phyloP scores from a whole-genome alignment of 1,140 invertebrate species.

The Oreohelix idahoensis region DNA sequence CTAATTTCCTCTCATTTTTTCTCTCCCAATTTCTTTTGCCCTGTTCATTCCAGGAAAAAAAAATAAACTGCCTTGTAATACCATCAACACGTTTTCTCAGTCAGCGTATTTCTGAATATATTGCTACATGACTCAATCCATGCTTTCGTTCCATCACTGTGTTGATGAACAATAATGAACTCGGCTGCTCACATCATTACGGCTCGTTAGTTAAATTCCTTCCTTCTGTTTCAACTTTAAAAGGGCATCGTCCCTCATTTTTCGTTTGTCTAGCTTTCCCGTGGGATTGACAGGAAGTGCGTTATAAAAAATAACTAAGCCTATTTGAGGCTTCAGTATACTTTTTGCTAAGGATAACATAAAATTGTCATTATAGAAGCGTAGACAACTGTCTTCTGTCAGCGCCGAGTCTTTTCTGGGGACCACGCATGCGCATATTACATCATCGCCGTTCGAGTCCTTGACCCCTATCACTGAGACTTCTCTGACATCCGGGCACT shows the following conservation, averaged over 20 bases:
- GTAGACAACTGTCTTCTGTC: not conserved
- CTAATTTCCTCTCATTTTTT: no score
- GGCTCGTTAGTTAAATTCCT: not conserved
- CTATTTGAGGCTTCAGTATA: not conserved
- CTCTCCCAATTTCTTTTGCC: no score
- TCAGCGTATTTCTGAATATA: no score
- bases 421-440: not conserved
- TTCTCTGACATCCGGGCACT: slow-evolving; percentile 13
- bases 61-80: no score
- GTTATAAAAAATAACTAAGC: not conserved
- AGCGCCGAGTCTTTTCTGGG: not conserved
- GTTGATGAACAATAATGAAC: not conserved
- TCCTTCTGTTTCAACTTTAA: not conserved
- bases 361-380: slow-evolving; percentile 1
- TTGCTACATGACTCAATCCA: no score
- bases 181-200: not conserved
- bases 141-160: no score
- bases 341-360: not conserved
- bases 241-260: not conserved
- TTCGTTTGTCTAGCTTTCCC: slow-evolving; percentile 1
- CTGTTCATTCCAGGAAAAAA: no score
- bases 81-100: no score
- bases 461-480: not conserved
- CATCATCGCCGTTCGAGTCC: not conserved
- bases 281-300: not conserved